phyloP scores from a whole-genome alignment of 2,113 vertebrate species.

The Chamaea fasciata region DNA sequence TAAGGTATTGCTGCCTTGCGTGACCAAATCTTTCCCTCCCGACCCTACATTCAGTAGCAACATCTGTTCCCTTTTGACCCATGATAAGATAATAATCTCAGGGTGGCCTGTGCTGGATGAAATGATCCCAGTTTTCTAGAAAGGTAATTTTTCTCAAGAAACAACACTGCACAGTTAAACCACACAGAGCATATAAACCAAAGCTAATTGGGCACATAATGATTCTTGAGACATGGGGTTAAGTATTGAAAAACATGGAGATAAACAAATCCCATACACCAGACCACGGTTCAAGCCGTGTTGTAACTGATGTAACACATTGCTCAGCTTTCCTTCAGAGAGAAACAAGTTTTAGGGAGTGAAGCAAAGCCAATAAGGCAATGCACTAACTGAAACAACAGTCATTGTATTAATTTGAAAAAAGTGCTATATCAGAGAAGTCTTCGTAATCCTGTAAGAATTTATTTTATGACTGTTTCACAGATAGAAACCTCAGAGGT shows the following conservation, averaged over 20 bases:
- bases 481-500: background rate
- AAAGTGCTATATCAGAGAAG: background rate
- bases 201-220: constrained; percentile 49
- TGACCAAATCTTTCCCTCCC: background rate
- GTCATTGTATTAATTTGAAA: background rate
- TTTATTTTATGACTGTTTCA: background rate
- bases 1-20: background rate
- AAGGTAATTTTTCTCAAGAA: constrained; percentile 27
- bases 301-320: background rate
- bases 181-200: constrained; percentile 18
- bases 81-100: background rate
- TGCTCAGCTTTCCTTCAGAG: background rate
- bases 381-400: background rate
- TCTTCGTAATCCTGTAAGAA: background rate
- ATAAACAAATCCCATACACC: constrained; percentile 35
- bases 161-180: background rate
- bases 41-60: background rate
- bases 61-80: constrained; percentile 42
- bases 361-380: constrained; percentile 28
- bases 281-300: background rate
- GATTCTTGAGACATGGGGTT: constrained; percentile 30
- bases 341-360: background rate
- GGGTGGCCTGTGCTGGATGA: background rate
- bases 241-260: constrained; percentile 29
- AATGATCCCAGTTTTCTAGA: background rate